Evolutionary conservation across 2,888 invertebrate species (phyloP).

Genomic region (Chironomus tentans): DNA sequence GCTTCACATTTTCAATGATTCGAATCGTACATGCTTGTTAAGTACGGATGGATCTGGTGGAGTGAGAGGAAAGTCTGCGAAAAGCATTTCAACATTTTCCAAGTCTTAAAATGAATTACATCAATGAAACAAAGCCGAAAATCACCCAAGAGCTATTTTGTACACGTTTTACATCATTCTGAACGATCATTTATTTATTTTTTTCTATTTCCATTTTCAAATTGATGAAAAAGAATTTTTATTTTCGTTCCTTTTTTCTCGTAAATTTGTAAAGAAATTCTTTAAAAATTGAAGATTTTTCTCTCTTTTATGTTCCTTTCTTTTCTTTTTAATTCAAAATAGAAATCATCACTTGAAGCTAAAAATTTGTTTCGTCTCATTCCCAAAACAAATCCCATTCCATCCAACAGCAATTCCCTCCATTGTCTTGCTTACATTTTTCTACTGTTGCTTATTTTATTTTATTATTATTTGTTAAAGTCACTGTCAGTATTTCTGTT

Average conservation of each 20-base stretch:
- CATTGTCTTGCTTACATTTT: too few relatives aligned
- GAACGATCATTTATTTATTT: neutral
- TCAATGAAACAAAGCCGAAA: slow-evolving; percentile 20
- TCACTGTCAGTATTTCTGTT: neutral
- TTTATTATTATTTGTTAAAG: too few relatives aligned
- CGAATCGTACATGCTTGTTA: too few relatives aligned
- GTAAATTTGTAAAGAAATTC: neutral
- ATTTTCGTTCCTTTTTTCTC: neutral
- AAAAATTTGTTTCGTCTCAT: too few relatives aligned
- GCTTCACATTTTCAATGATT: neutral
- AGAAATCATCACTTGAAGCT: neutral
- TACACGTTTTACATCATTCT: neutral
- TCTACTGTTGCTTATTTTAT: neutral
- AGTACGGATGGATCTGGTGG: neutral
- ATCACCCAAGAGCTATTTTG: slow-evolving; percentile 17
- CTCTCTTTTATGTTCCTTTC: neutral
- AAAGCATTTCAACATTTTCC: neutral
- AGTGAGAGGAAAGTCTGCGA: neutral
- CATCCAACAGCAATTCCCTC: too few relatives aligned
- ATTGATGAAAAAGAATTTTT: neutral
- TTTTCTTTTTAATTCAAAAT: neutral
- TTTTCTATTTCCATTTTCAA: neutral
- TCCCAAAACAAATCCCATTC: too few relatives aligned
- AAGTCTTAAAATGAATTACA: slow-evolving; percentile 11
- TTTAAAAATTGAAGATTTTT: neutral